phyloP scores from a whole-genome alignment of 2,888 invertebrate species.

The Steinernema hermaphroditum region DNA sequence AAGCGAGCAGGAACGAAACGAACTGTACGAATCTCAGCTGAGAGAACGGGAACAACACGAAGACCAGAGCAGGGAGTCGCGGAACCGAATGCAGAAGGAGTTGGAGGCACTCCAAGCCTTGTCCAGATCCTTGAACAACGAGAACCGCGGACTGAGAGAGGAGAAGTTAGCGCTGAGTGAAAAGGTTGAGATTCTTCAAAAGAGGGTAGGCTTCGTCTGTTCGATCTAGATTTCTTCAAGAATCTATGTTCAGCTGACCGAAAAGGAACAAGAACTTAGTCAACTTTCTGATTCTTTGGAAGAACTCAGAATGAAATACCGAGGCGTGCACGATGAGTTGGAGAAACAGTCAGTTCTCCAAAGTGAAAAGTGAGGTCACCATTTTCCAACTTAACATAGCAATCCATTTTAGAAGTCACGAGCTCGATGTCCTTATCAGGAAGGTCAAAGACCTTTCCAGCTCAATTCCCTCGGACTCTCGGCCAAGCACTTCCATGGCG shows the following conservation, averaged over 20 bases:
- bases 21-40: conserved; percentile 37
- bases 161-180: conserved; percentile 54
- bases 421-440: not conserved
- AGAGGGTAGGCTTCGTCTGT: conserved; percentile 32
- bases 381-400: not conserved
- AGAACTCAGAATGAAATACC: conserved; percentile 40
- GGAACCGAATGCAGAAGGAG: conserved; percentile 55
- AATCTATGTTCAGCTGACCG: conserved; percentile 2
- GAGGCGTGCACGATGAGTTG: conserved; percentile 34
- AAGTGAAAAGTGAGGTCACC: conserved; percentile 1
- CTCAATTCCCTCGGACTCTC: conserved; percentile 13
- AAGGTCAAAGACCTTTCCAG: conserved; percentile 8
- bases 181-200: conserved; percentile 48
- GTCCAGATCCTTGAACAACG: conserved; percentile 54
- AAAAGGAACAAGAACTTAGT: conserved; percentile 33
- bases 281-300: conserved; percentile 36
- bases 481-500: not conserved
- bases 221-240: not conserved
- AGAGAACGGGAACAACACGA: conserved; percentile 47
- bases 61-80: conserved; percentile 44
- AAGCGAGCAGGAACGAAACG: conserved; percentile 39
- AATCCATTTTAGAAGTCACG: not conserved
- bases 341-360: conserved; percentile 33
- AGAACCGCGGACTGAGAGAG: conserved; percentile 58
- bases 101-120: conserved; percentile 58